Percentiles rank a stretch among this genome's conserved stretches.
These are phyloP conservation scores for Tiliacea citrago DNA, from an alignment of 2,888 invertebrate genomes.

Conservation along the genomic window DNA sequence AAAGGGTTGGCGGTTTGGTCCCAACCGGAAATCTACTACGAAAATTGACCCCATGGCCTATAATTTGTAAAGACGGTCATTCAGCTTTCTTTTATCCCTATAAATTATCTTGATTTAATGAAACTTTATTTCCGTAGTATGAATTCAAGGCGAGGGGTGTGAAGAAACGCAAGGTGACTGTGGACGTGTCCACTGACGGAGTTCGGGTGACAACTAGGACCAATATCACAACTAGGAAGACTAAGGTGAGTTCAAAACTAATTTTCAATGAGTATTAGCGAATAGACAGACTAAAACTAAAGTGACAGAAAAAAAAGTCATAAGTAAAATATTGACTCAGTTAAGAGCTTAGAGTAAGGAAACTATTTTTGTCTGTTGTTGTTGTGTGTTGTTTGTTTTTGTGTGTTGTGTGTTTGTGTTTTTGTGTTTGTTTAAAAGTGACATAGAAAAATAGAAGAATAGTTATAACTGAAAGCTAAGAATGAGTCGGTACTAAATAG, in stretches of 20 bases:
- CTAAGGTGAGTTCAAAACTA: conserved; percentile 74
- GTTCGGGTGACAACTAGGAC: conserved; percentile 97
- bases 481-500: background rate
- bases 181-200: conserved; percentile 98
- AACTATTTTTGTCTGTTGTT: too few species aligned
- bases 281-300: background rate
- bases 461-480: background rate
- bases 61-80: conserved; percentile 32
- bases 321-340: background rate
- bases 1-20: background rate
- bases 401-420: too few species aligned
- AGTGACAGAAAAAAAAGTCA: background rate
- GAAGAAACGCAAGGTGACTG: conserved; percentile 99
- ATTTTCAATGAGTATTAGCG: background rate
- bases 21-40: conserved; percentile 20
- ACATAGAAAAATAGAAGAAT: background rate
- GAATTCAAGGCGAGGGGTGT: conserved; percentile 99
- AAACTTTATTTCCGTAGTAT: conserved; percentile 92
- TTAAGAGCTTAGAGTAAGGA: too few species aligned
- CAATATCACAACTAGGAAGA: conserved; percentile 89
- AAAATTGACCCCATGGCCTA: conserved; percentile 23
- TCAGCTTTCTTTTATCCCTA: conserved; percentile 3
- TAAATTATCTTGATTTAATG: conserved; percentile 21
- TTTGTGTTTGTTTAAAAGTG: too few species aligned
- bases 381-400: too few species aligned